Percentiles rank a stretch among this genome's conserved stretches.
Conservation (phyloP, 2,113 vertebrate species). For the Mastomys natalensis region DNA sequence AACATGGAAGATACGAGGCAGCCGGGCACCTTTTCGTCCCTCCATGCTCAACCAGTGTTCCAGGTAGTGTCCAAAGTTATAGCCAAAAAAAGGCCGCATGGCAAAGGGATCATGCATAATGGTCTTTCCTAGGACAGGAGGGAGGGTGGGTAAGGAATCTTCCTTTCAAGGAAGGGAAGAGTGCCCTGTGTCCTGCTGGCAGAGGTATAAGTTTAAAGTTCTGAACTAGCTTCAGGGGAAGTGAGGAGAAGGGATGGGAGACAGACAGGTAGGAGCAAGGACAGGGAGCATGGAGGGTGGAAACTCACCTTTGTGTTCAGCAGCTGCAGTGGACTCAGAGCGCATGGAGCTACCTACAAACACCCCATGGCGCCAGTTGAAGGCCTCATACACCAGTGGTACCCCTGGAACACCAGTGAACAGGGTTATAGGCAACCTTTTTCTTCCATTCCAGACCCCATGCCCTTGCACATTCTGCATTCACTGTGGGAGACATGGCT, state of each 20-base stretch:
- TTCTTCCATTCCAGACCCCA: not conserved
- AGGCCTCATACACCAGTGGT: slow-evolving; percentile 87
- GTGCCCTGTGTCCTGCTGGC: not conserved
- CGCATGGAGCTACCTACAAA: slow-evolving; percentile 88
- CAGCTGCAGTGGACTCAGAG: slow-evolving; percentile 87
- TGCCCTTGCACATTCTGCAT: not conserved
- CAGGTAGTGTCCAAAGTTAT: slow-evolving; percentile 86
- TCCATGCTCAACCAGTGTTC: slow-evolving; percentile 86
- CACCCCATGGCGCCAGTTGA: slow-evolving; percentile 87
- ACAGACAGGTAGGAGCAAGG: not conserved
- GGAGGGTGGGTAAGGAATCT: not conserved
- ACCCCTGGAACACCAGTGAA: slow-evolving; percentile 82
- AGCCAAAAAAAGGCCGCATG: slow-evolving; percentile 88
- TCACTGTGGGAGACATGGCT: not conserved
- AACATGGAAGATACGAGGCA: slow-evolving; percentile 87
- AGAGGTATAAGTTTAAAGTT: not conserved
- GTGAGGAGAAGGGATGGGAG: not conserved
- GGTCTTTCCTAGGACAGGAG: slow-evolving; percentile 81
- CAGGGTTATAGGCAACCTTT: slow-evolving; percentile 12
- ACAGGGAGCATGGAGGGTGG: not conserved
- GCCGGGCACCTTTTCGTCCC: slow-evolving; percentile 64
- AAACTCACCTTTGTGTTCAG: slow-evolving; percentile 86
- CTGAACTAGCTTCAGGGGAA: not conserved
- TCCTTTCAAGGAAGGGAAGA: not conserved
- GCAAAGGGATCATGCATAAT: slow-evolving; percentile 90